These are phyloP conservation scores for Iselma pallidipennis DNA, from an alignment of 2,888 invertebrate genomes.

Conservation along the genomic window DNA sequence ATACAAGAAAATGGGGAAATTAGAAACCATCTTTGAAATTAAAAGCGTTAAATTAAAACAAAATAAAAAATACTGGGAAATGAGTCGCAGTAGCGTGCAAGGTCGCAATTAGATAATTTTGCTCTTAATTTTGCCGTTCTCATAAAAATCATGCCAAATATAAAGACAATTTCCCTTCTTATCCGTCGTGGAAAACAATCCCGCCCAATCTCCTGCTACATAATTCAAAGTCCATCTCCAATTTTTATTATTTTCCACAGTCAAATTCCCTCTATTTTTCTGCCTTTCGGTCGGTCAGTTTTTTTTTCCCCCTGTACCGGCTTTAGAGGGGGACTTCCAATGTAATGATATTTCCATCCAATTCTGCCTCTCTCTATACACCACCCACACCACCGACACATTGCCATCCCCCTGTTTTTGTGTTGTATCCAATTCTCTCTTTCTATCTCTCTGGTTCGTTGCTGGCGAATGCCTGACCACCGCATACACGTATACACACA, in stretches of 20 bases:
- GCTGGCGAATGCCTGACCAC: constrained; percentile 19
- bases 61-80: not conserved
- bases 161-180: constrained; percentile 10
- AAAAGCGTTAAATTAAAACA: constrained; percentile 10
- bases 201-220: constrained; percentile 52
- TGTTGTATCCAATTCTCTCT: constrained; percentile 39
- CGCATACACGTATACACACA: constrained; percentile 21
- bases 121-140: not conserved
- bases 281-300: constrained; percentile 57
- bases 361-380: constrained; percentile 43
- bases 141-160: constrained; percentile 8
- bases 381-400: constrained; percentile 44
- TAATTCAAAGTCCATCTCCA: constrained; percentile 59
- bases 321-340: constrained; percentile 53
- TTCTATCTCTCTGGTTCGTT: constrained; percentile 32
- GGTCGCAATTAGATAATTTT: not conserved
- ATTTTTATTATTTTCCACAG: constrained; percentile 59
- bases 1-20: no score
- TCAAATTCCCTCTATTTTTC: constrained; percentile 59
- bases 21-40: no score
- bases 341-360: constrained; percentile 58
- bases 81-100: no score
- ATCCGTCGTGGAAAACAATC: constrained; percentile 40
- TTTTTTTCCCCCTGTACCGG: constrained; percentile 44
- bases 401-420: constrained; percentile 30